These are phyloP conservation scores for Steinernema scapterisci DNA, from an alignment of 2,888 invertebrate genomes.

Conservation along the genomic window DNA sequence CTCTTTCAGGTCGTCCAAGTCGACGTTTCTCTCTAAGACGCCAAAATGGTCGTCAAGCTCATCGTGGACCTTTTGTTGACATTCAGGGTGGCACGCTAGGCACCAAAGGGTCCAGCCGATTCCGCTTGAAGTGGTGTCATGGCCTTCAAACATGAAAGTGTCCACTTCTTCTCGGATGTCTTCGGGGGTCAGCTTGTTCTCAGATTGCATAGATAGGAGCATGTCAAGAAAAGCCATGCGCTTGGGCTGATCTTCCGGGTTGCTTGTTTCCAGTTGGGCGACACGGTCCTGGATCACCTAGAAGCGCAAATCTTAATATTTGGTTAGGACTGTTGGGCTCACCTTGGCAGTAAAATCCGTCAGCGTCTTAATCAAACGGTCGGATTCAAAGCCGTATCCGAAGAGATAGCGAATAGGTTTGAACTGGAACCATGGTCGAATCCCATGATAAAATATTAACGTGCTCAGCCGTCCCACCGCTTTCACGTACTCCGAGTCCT, in stretches of 20 bases:
- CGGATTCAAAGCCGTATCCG: conserved; percentile 58
- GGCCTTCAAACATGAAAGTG: conserved; percentile 69
- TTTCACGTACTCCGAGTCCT: conserved; percentile 23
- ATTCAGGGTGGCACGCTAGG: background rate
- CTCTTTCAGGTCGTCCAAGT: background rate
- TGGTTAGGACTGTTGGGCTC: background rate
- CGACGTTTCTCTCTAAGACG: background rate
- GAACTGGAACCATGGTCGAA: conserved; percentile 72
- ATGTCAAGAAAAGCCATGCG: conserved; percentile 69
- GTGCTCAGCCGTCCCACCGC: conserved; percentile 30
- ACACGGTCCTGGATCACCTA: conserved; percentile 34
- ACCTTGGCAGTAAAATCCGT: conserved; percentile 35
- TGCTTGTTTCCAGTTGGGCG: background rate
- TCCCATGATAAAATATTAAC: background rate
- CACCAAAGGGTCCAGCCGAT: conserved; percentile 1
- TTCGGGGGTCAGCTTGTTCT: conserved; percentile 60
- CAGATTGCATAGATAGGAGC: conserved; percentile 66
- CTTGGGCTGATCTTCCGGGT: background rate
- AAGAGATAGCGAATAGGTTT: conserved; percentile 73
- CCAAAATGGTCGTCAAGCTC: background rate
- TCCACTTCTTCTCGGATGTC: conserved; percentile 71
- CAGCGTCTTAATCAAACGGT: background rate
- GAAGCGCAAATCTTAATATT: background rate
- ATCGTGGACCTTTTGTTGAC: background rate
- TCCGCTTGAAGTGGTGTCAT: background rate